A percentile compares a stretch with the other conserved stretches of the same genome.
Conservation (phyloP, 1,140 invertebrate species). For the Orussus abietinus region DNA sequence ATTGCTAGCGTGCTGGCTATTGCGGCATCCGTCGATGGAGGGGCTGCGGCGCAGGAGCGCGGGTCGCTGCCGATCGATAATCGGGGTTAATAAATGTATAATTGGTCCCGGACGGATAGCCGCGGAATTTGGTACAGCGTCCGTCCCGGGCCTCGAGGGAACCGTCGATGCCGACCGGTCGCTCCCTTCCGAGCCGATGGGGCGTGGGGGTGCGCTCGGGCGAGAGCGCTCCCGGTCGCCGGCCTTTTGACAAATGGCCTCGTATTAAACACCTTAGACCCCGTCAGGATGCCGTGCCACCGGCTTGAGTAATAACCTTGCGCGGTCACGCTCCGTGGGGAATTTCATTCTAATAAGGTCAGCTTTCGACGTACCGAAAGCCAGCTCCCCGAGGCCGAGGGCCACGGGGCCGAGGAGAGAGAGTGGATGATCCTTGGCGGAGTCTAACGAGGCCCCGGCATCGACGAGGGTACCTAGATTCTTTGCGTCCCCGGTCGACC, state of each 20-base stretch:
- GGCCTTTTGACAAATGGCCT: constrained; percentile 8
- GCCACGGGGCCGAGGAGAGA: not conserved
- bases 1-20: not conserved
- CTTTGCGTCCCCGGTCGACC: no score
- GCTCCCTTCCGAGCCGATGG: no score
- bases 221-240: no score
- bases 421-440: no score
- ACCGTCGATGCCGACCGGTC: no score
- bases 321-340: constrained; percentile 6
- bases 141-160: constrained; percentile 3
- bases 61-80: constrained; percentile 1
- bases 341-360: constrained; percentile 8
- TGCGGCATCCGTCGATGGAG: no score
- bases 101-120: constrained; percentile 4
- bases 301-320: constrained; percentile 6
- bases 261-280: constrained; percentile 7
- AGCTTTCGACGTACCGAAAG: constrained; percentile 3
- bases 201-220: no score
- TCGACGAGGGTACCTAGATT: constrained; percentile 27
- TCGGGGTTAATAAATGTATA: constrained; percentile 11
- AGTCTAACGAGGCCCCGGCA: no score
- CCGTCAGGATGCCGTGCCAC: not conserved
- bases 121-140: constrained; percentile 1
- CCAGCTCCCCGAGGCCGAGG: not conserved
- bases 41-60: not conserved